Evolutionary conservation across 2,797 vertebrate genomes (phyloP).

Genomic region (Sebastiscus albofasciatus): DNA sequence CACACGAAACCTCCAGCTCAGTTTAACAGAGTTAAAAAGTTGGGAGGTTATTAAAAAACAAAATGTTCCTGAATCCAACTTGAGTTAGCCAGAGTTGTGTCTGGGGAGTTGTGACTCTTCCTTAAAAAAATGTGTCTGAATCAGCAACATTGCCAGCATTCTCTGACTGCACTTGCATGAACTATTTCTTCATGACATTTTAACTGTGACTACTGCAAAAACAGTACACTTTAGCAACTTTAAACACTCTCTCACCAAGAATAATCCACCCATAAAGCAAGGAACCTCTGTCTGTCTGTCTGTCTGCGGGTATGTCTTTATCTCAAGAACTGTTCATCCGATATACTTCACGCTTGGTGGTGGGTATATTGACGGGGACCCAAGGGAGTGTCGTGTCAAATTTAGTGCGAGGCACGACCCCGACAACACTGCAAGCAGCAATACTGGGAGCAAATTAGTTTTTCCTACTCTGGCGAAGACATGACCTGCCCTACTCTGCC

Average conservation of each 20-base stretch:
- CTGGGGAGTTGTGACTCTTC: constrained; percentile 1
- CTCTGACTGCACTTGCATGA: not conserved
- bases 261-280: not conserved
- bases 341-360: no score
- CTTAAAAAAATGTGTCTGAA: not conserved
- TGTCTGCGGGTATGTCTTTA: no score
- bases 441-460: no score
- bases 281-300: no score
- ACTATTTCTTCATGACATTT: constrained; percentile 1
- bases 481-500: no score
- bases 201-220: not conserved
- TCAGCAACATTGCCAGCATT: not conserved
- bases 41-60: not conserved
- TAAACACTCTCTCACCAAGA: not conserved
- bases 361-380: no score
- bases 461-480: no score
- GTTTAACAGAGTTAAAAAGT: not conserved
- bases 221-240: not conserved
- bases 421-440: no score
- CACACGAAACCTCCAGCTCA: not conserved
- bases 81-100: not conserved
- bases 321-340: no score
- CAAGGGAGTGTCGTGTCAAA: no score
- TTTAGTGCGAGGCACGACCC: no score
- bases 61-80: not conserved